phyloP scores from a whole-genome alignment of 2,797 vertebrate genomes.

The Micromesistius poutassou region DNA sequence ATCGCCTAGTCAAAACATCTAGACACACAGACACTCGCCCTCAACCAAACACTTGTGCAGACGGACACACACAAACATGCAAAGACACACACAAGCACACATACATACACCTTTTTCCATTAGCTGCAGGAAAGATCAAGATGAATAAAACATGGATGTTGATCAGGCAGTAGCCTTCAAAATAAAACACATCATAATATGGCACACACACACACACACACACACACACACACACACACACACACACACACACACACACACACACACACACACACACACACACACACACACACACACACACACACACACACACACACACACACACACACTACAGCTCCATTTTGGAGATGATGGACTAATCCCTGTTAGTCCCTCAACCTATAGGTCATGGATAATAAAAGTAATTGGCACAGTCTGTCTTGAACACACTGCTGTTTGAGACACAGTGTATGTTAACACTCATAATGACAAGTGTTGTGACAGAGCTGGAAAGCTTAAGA shows the following conservation, averaged over 20 bases:
- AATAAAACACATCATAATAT: slow-evolving; percentile 35
- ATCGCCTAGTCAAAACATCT: slow-evolving; percentile 9
- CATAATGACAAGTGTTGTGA: no score
- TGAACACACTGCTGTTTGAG: slow-evolving; percentile 50
- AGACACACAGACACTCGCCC: background rate
- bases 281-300: slow-evolving; percentile 13
- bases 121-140: slow-evolving; percentile 39
- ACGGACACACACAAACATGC: no score
- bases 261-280: slow-evolving; percentile 1
- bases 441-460: no score
- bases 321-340: slow-evolving; percentile 25
- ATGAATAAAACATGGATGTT: slow-evolving; percentile 57
- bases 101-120: slow-evolving; percentile 45
- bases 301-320: slow-evolving; percentile 14
- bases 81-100: no score
- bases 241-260: slow-evolving; percentile 10
- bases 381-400: slow-evolving; percentile 51
- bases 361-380: slow-evolving; percentile 34
- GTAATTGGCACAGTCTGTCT: slow-evolving; percentile 52
- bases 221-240: slow-evolving; percentile 11
- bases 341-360: slow-evolving; percentile 41
- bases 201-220: slow-evolving; percentile 11
- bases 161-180: slow-evolving; percentile 40
- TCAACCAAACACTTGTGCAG: no score
- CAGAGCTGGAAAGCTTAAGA: no score